Evolutionary conservation across 2,888 invertebrate species (phyloP).

Genomic region (Deilephila porcellus): DNA sequence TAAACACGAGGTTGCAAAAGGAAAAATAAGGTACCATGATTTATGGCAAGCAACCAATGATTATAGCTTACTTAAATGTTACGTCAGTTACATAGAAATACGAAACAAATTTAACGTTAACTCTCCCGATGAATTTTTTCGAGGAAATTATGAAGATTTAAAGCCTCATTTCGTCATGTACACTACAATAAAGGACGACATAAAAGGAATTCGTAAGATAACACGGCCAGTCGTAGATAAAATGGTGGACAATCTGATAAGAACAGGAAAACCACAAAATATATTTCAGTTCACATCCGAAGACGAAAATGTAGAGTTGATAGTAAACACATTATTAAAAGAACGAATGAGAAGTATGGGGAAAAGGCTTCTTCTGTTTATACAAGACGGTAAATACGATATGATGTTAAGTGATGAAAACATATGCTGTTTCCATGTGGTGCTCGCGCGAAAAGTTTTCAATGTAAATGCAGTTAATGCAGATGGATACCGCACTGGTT

Average conservation of each 20-base stretch:
- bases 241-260: neutral
- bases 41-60: constrained; percentile 17
- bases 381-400: constrained; percentile 2
- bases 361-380: neutral
- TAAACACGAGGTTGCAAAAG: constrained; percentile 28
- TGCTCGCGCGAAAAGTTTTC: neutral
- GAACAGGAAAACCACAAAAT: neutral
- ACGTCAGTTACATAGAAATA: constrained; percentile 1
- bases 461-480: neutral
- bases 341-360: constrained; percentile 11
- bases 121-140: neutral
- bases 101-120: constrained; percentile 11
- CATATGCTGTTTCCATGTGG: constrained; percentile 11
- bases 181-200: constrained; percentile 1
- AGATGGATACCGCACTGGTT: neutral
- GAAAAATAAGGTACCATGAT: constrained; percentile 1
- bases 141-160: constrained; percentile 3
- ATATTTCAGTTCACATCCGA: neutral
- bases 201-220: neutral
- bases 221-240: neutral
- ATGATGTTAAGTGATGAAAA: neutral
- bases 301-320: constrained; percentile 11
- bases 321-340: neutral
- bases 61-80: constrained; percentile 9
- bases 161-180: constrained; percentile 6